Conservation (phyloP, 1,140 invertebrate genomes). For the Wiebesia pumilae region DNA sequence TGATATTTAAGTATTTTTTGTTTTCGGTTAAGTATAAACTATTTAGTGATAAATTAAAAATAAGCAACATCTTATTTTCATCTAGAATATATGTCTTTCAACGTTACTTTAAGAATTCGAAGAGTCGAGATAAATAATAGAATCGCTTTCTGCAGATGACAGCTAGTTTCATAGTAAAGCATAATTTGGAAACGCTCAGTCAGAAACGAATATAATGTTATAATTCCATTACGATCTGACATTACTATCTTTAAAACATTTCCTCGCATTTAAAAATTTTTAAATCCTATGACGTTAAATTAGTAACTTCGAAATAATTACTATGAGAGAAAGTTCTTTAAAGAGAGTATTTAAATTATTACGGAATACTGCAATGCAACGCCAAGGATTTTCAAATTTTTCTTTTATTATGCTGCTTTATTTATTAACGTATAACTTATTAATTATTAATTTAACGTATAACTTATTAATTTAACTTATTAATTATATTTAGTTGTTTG, state of each 20-base stretch:
- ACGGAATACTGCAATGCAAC: background rate
- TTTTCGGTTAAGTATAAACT: too few species aligned
- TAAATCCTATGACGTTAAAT: too few species aligned
- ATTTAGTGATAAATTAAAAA: background rate
- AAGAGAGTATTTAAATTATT: background rate
- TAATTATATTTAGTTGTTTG: too few species aligned
- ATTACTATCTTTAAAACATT: background rate
- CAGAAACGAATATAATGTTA: background rate
- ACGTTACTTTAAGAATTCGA: background rate
- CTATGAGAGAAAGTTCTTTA: background rate
- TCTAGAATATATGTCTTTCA: background rate
- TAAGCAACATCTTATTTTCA: background rate
- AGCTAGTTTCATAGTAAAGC: background rate
- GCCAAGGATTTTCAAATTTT: background rate
- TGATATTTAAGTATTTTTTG: too few species aligned
- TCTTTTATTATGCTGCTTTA: too few species aligned
- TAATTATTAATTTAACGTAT: too few species aligned
- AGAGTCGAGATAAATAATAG: slow-evolving; percentile 5
- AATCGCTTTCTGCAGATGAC: background rate
- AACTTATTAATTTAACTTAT: too few species aligned
- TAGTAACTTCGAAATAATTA: too few species aligned
- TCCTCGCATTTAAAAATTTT: too few species aligned
- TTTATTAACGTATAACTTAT: too few species aligned
- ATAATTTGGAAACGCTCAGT: background rate
- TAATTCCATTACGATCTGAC: background rate